Evolutionary conservation across 92 coral and sea anemone genomes (phyloP), one percentile per base, ranked within the genome.

Genomic region (Heliopora coerulea): DNA sequence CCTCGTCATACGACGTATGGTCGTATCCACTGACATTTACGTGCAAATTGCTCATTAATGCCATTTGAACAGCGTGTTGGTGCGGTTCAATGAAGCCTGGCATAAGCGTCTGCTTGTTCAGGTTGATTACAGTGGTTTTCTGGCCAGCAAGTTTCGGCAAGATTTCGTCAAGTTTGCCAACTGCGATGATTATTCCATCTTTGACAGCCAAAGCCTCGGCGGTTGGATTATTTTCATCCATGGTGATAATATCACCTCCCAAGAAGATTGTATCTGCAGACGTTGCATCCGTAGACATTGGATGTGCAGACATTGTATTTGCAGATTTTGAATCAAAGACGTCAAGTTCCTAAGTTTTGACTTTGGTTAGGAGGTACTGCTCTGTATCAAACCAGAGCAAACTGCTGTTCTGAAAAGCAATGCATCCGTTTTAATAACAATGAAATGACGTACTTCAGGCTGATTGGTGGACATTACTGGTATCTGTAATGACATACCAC

Each of bases 51-150:
- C 59, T 33, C 10, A 24, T 39, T 24, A 11, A 10, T 0, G 74
- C 62, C 81, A 73, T 69, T 12, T 2, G 7, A 6, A 65, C 49
- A 7, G 87, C 85, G 40, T 88, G 93, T 29, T 29, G 49, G 49
- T 88, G 93, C 1, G 89, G 84, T 46, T 88, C 93, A 57, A 88
- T 88, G 13, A 88, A 82, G 2, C 93, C 93, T 28, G 93, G 93
- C 28, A 88, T 74, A 32, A 88, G 80, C 0, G 89, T 88, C 57
- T 88, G 81, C 0, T 67, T 70, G 57, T 57, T 72, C 14, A 88
- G 82, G 13, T 73, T 6, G 44, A 88, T 59, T 35, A 61, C 63
- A 59, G 46, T 29, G 29, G 88, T 88, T 5, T 62, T 14, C 21
- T 78, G 40, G 1, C 84, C 86, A 9, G 62, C 75, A 23, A 46